Conservation (phyloP, 2,888 invertebrate species). For the Tolmerus cingulatus region DNA sequence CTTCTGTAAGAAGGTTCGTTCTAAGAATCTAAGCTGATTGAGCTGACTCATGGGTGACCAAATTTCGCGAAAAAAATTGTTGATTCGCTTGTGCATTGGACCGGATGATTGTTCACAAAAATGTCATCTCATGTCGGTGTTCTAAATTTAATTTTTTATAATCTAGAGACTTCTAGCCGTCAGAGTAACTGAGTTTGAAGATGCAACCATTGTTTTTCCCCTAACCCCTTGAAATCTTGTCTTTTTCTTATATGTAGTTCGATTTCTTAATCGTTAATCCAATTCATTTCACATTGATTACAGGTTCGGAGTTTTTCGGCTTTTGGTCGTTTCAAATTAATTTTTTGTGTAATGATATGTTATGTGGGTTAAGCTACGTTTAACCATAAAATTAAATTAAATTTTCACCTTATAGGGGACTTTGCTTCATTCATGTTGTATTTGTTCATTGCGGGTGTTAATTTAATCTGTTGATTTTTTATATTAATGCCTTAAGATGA, state of each 20-base stretch:
- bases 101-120: slow-evolving; percentile 15
- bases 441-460: neutral
- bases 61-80: neutral
- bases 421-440: neutral
- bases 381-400: neutral
- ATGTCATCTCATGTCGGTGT: neutral
- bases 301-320: neutral
- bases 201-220: neutral
- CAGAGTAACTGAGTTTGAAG: neutral
- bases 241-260: neutral
- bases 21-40: neutral
- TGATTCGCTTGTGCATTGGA: neutral
- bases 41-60: neutral
- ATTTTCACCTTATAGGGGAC: neutral
- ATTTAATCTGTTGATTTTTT: neutral
- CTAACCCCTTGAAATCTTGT: too few species aligned
- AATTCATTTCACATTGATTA: neutral
- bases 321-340: neutral
- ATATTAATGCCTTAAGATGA: too few species aligned
- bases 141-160: neutral
- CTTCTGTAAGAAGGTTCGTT: neutral
- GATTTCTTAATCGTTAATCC: too few species aligned
- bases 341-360: neutral
- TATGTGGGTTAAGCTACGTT: neutral
- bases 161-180: neutral